These are phyloP conservation scores for Hemitrygon akajei DNA, from an alignment of 2,797 vertebrate genomes.

Conservation along the genomic window DNA sequence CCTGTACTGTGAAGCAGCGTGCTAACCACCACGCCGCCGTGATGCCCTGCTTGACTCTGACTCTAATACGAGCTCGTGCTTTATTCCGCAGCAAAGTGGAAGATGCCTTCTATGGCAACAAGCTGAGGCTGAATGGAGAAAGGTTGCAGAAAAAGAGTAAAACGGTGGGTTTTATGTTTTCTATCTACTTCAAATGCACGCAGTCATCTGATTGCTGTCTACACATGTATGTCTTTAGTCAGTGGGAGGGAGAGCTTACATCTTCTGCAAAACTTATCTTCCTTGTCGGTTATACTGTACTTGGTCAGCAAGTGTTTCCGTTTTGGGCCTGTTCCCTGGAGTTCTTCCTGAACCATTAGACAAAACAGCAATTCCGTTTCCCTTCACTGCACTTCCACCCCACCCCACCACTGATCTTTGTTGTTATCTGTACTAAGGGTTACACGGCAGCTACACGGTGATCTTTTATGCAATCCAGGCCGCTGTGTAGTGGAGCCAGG, in stretches of 20 bases:
- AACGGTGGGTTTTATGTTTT: slow-evolving; percentile 61
- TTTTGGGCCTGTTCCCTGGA: neutral
- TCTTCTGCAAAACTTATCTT: neutral
- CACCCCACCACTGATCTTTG: neutral
- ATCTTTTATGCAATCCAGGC: neutral
- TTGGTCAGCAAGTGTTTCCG: neutral
- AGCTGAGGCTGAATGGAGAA: slow-evolving; percentile 83
- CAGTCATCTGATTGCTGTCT: neutral
- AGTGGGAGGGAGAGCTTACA: neutral
- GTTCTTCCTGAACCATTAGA: neutral
- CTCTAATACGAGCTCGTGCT: slow-evolving; percentile 21
- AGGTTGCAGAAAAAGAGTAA: slow-evolving; percentile 91
- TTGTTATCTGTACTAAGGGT: neutral
- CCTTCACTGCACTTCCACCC: neutral
- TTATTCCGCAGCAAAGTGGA: slow-evolving; percentile 77
- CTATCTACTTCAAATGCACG: neutral
- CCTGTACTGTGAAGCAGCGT: no score
- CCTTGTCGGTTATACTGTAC: neutral
- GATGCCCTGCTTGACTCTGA: no score
- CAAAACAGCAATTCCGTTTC: neutral
- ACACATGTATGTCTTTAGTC: neutral
- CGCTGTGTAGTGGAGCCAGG: neutral
- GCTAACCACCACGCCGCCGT: no score
- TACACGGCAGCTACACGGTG: neutral
- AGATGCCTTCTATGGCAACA: slow-evolving; percentile 82